phyloP scores from a whole-genome alignment of 2,888 invertebrate species.

The Pseudococcus jackbeardsleyi region DNA sequence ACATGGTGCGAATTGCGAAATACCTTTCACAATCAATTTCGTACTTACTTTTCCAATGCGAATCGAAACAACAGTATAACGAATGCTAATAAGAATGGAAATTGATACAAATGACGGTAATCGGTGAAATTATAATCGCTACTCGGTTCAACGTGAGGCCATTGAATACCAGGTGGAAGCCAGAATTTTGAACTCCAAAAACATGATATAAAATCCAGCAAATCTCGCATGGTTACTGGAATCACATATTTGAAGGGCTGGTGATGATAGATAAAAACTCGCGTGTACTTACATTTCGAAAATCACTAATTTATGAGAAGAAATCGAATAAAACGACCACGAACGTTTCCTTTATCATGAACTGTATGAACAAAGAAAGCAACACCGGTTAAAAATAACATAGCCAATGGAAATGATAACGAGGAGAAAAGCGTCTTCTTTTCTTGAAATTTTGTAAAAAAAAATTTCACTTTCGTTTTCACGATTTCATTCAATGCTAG shows the following conservation, averaged over 20 bases:
- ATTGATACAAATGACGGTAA: constrained; percentile 80
- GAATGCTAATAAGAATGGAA: constrained; percentile 85
- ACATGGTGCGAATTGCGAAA: not conserved
- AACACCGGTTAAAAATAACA: constrained; percentile 52
- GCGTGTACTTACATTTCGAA: not conserved
- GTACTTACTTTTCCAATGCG: constrained; percentile 84
- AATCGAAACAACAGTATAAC: constrained; percentile 82
- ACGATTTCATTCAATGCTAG: not conserved
- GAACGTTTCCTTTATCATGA: not conserved
- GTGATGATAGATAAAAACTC: constrained; percentile 12
- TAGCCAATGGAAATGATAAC: constrained; percentile 11
- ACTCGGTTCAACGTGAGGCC: constrained; percentile 87
- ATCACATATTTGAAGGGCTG: not conserved
- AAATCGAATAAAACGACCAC: not conserved
- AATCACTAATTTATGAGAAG: not conserved
- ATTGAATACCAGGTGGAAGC: constrained; percentile 92
- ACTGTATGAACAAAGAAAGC: constrained; percentile 52
- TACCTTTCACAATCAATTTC: not conserved
- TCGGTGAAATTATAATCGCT: constrained; percentile 81
- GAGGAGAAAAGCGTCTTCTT: not conserved
- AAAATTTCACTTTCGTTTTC: not conserved
- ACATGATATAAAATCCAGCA: constrained; percentile 70
- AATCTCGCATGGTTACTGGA: constrained; percentile 68
- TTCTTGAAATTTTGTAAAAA: not conserved
- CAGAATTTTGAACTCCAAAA: constrained; percentile 91